Conservation (phyloP, 2,113 vertebrate species). For the Speoplatyrhinus poulsoni region DNA sequence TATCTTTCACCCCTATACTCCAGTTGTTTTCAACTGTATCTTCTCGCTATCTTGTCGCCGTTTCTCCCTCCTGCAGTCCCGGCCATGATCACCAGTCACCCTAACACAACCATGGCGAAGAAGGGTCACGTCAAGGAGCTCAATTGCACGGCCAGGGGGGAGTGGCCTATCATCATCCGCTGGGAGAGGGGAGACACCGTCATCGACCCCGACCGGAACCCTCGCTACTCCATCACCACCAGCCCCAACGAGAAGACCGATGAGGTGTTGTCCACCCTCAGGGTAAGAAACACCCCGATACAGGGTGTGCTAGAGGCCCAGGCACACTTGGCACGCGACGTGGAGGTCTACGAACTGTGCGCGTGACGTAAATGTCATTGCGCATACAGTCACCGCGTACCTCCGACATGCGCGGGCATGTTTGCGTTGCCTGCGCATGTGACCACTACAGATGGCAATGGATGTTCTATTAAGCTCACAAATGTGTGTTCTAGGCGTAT, state of each 20-base stretch:
- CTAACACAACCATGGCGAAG: conserved; percentile 98
- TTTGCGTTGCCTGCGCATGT: too few relatives aligned
- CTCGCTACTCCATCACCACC: conserved; percentile 91
- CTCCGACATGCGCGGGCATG: too few relatives aligned
- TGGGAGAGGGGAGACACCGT: conserved; percentile 98
- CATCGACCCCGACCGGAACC: conserved; percentile 93
- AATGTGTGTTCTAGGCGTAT: too few relatives aligned
- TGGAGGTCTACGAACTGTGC: too few relatives aligned
- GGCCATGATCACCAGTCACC: conserved; percentile 97
- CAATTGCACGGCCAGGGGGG: conserved; percentile 94
- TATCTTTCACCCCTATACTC: conserved; percentile 18
- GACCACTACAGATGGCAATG: too few relatives aligned
- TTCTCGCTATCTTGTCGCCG: conserved; percentile 4
- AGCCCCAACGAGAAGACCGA: conserved; percentile 93
- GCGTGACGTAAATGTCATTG: too few relatives aligned
- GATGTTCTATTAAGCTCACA: too few relatives aligned
- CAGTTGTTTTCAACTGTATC: conserved; percentile 28
- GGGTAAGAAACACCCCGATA: conserved; percentile 74
- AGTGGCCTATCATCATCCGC: conserved; percentile 97
- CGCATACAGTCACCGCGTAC: too few relatives aligned
- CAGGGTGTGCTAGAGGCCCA: not conserved
- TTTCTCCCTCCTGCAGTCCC: conserved; percentile 80
- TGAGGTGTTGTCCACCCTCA: conserved; percentile 94
- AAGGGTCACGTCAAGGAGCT: conserved; percentile 95
- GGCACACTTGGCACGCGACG: too few relatives aligned